These are phyloP conservation scores for Centropristis striata DNA, from an alignment of 2,113 vertebrate species.

Conservation along the genomic window DNA sequence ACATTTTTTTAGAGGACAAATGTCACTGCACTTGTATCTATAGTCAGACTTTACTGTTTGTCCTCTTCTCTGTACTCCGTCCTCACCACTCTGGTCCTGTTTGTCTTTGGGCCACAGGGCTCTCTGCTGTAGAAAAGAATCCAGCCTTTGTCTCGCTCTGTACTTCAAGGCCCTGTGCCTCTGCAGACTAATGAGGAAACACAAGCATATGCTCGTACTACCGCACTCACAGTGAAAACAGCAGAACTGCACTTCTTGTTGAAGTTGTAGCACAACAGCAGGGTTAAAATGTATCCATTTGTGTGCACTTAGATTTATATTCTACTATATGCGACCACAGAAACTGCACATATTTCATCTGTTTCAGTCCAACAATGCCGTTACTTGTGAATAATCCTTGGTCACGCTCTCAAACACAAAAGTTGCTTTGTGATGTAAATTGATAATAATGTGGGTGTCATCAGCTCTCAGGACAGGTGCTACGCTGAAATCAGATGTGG, in stretches of 20 bases:
- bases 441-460: slow-evolving; percentile 35
- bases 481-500: slow-evolving; percentile 43
- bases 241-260: slow-evolving; percentile 9
- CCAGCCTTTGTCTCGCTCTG: slow-evolving; percentile 62
- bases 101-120: slow-evolving; percentile 49
- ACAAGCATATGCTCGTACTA: slow-evolving; percentile 38
- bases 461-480: slow-evolving; percentile 42
- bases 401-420: slow-evolving; percentile 8
- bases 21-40: not conserved
- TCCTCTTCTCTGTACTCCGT: slow-evolving; percentile 4
- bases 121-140: slow-evolving; percentile 61
- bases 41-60: slow-evolving; percentile 12
- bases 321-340: not conserved
- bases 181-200: slow-evolving; percentile 73
- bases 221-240: slow-evolving; percentile 12
- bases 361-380: not conserved
- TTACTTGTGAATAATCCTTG: slow-evolving; percentile 24
- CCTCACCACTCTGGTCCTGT: slow-evolving; percentile 38
- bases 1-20: slow-evolving; percentile 7
- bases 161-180: slow-evolving; percentile 55
- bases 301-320: not conserved
- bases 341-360: not conserved
- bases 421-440: slow-evolving; percentile 62
- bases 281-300: not conserved
- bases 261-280: not conserved